Evolutionary conservation across 2,113 vertebrate genomes (phyloP), one percentile per base, ranked within the genome.

Genomic region (Shinisaurus crocodilurus): DNA sequence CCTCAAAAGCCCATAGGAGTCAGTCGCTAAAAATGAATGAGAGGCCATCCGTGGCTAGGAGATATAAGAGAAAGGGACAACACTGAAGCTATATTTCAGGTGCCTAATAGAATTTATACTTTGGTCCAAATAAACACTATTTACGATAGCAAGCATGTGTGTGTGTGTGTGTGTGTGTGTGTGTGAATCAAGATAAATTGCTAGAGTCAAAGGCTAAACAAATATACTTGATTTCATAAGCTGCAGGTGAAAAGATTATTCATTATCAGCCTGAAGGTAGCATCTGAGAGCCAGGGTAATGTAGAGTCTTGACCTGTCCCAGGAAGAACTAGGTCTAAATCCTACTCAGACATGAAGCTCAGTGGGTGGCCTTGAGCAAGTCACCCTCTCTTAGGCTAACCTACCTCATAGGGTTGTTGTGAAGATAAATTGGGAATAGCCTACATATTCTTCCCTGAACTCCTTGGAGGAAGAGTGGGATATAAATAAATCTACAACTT

Each of bases 21-120:
- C 91, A 94, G 93, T 94, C 94, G 94, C 94, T 96, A 95, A 96
- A 95, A 96, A 95, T 92, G 94, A 87, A 89, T 93, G 85, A 79
- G 81, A 95, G 94, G 92, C 92, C 6, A 60, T 94, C 89, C 86
- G 90, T 82, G 86, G 88, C 91, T 95, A 93, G 93, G 63, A 93
- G 92, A 91, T 90, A 90, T 93, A 95, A 81, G 89, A 93, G 89
- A 95, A 95, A 93, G 91, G 92, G 95, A 95, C 92, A 92, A 88
- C 91, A 92, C 89, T 32, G 85, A 89, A 72, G 80, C 45, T 81
- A 34, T 95, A 86, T 94, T 90, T 95, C 88, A 92, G 83, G 88
- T 89, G 90, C 76, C 45, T 92, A 92, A 92, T 69, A 94, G 95
- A 94, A 92, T 95, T 88, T 81, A 23, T 85, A 86, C 63, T 82